Conservation (phyloP, 2,888 invertebrate species). For the Furcula furcula region DNA sequence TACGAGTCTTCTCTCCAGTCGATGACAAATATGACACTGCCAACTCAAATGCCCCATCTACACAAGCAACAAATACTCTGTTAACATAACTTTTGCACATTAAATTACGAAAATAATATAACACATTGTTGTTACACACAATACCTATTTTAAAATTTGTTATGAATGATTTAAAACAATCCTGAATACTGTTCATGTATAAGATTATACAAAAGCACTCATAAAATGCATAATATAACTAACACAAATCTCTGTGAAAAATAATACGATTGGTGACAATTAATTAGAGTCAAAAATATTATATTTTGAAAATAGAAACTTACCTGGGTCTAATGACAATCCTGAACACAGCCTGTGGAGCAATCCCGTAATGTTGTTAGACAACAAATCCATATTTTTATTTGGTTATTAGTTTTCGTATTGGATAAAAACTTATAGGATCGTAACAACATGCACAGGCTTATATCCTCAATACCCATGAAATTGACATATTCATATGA, state of each 20-base stretch:
- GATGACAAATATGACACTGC: slow-evolving; percentile 70
- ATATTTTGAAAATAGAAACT: slow-evolving; percentile 45
- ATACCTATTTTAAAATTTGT: slow-evolving; percentile 34
- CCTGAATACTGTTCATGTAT: slow-evolving; percentile 49
- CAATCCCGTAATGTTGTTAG: slow-evolving; percentile 52
- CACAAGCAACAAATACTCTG: slow-evolving; percentile 8
- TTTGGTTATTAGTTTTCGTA: too few species aligned
- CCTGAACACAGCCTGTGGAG: slow-evolving; percentile 67
- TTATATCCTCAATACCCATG: too few species aligned
- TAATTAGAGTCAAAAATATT: slow-evolving; percentile 14
- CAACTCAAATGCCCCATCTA: slow-evolving; percentile 72
- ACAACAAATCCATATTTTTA: slow-evolving; percentile 53
- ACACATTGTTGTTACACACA: slow-evolving; percentile 3
- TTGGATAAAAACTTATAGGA: too few species aligned
- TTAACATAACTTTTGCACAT: not conserved
- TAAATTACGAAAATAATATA: not conserved
- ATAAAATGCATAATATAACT: slow-evolving; percentile 1
- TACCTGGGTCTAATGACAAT: slow-evolving; percentile 70
- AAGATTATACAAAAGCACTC: slow-evolving; percentile 7
- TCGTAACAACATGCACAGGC: too few species aligned
- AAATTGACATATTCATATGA: too few species aligned
- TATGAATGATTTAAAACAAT: slow-evolving; percentile 43
- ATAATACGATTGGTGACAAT: slow-evolving; percentile 11
- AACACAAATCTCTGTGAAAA: too few species aligned
- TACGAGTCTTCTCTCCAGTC: slow-evolving; percentile 49